Evolutionary conservation across 2,797 vertebrate species (phyloP), one percentile per base, ranked within the genome.

Genomic region (Micromesistius poutassou): DNA sequence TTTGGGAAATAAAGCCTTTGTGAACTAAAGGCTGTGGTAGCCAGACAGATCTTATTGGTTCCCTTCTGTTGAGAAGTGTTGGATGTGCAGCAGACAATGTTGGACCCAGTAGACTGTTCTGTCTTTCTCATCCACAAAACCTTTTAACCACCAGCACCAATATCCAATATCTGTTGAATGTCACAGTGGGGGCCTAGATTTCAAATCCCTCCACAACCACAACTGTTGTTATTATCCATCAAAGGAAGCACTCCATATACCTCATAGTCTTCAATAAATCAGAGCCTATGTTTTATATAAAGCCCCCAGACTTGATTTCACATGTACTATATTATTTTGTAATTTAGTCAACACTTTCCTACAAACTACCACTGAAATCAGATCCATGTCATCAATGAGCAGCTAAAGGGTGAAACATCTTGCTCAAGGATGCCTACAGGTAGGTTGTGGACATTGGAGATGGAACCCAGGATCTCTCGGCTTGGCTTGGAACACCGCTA

Each of bases 151-250:
- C 55, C 22, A 25, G 5, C 6, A 0, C 46, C 14, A 62, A 62
- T n/a, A 62, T 62, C 55, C 55, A 62, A 62, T 62, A 25, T 62
- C 55, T 62, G 55, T 62, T 62, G 55, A 62, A 62, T 62, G 55
- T 8, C 55, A 62, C 55, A n/a, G 5, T 25, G 22, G 5, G 55
- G 55, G 55, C 55, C 55, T n/a, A 62, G 25, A 68, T 68, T 68
- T 68, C 62, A 10, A n/a, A 66, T 66, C 62, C 25, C 62, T 66
- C 62, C 22, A 25, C 55, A 66, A 66, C 25, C 8, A 55, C 38
- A 68, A 28, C 50, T 66, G 62, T 66, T 66, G n/a, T 4, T 28
- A 66, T 66, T 25, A 66, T 66, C 62, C 12, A 66, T 66, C 62
- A 66, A 28, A 25, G 62, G 9, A 66, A 66, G 9, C 62, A 28